phyloP scores from a whole-genome alignment of 2,888 invertebrate genomes.

The Rhagonycha fulva region DNA sequence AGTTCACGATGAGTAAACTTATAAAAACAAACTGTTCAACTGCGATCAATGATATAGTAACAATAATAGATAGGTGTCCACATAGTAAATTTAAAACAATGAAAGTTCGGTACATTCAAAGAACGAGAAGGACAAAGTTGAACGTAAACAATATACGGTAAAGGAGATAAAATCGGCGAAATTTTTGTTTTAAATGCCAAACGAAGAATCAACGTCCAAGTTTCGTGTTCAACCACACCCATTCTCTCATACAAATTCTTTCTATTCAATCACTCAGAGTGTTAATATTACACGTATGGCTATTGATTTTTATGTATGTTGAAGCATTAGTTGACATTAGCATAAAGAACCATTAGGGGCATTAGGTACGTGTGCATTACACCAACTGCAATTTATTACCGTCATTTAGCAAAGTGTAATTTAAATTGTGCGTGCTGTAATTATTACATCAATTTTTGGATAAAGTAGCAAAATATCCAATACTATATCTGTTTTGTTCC shows the following conservation, averaged over 20 bases:
- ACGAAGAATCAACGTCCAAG: constrained; percentile 10
- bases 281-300: constrained; percentile 10
- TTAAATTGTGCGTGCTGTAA: neutral
- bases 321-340: constrained; percentile 6
- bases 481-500: neutral
- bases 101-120: constrained; percentile 13
- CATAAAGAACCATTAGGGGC: neutral
- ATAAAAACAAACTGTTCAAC: neutral
- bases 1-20: neutral
- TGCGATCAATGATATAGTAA: neutral
- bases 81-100: constrained; percentile 5
- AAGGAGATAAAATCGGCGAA: constrained; percentile 4
- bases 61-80: neutral
- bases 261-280: constrained; percentile 16
- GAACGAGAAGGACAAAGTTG: constrained; percentile 3
- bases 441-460: neutral
- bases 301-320: constrained; percentile 16
- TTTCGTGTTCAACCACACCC: constrained; percentile 17
- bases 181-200: constrained; percentile 12
- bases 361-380: neutral
- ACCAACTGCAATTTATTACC: neutral
- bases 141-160: constrained; percentile 12
- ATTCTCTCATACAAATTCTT: constrained; percentile 6
- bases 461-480: neutral
- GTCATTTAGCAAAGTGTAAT: neutral